Evolutionary conservation across 1,140 invertebrate species (phyloP).

Genomic region (Drosophila cardini): DNA sequence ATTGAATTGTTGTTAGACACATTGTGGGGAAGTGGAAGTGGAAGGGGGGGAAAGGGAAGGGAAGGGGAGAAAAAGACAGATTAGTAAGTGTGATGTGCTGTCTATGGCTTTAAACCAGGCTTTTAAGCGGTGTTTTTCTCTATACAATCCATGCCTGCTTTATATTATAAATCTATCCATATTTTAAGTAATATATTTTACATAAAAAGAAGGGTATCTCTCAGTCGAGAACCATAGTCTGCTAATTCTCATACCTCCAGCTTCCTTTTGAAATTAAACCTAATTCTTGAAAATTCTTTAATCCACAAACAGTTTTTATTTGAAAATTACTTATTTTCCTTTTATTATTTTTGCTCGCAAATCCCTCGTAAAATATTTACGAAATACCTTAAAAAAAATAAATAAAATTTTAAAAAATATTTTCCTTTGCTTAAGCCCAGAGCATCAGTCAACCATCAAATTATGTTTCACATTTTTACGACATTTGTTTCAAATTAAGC

Average conservation of each 20-base stretch:
- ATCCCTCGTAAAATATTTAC: conserved; percentile 46
- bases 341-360: neutral
- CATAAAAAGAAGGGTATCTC: too few species aligned
- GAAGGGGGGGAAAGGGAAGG: neutral
- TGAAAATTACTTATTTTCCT: neutral
- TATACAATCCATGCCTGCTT: too few species aligned
- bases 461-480: conserved; percentile 75
- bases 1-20: conserved; percentile 70
- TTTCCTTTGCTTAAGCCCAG: conserved; percentile 46
- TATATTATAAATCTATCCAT: too few species aligned
- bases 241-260: too few species aligned
- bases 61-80: neutral
- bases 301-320: neutral
- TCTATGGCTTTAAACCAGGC: neutral
- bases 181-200: too few species aligned
- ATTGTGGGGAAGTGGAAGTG: neutral
- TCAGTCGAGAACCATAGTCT: too few species aligned
- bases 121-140: too few species aligned
- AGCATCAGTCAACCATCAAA: conserved; percentile 76
- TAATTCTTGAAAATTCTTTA: neutral
- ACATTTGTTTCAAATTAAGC: conserved; percentile 81
- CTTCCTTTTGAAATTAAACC: too few species aligned
- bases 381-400: conserved; percentile 30
- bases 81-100: conserved; percentile 5
- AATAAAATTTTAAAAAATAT: conserved; percentile 14